phyloP scores from a whole-genome alignment of 2,113 vertebrate genomes.

The zebrafish (Danio rerio) region GRCz12tu NC_133194.1:576001-576500 shows the following conservation, averaged over 20 bases:
- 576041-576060: too few species aligned
- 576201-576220: slow-evolving; percentile 88
- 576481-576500: too few species aligned
- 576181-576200: slow-evolving; percentile 75
- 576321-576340: too few species aligned
- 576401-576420: neutral
- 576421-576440: neutral
- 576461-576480: too few species aligned
- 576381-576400: neutral
- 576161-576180: slow-evolving; percentile 80
- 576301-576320: too few species aligned
- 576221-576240: slow-evolving; percentile 90
- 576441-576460: slow-evolving; percentile 10
- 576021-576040: too few species aligned
- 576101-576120: neutral
- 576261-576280: slow-evolving; percentile 77
- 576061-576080: too few species aligned
- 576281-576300: slow-evolving; percentile 83
- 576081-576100: too few species aligned
- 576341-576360: neutral
- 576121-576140: neutral
- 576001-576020: too few species aligned
- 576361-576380: neutral
- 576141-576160: slow-evolving; percentile 84
- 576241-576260: slow-evolving; percentile 85